These are phyloP conservation scores for Eonycteris spelaea DNA, from an alignment of 2,113 vertebrate species.

Conservation along the genomic window DNA sequence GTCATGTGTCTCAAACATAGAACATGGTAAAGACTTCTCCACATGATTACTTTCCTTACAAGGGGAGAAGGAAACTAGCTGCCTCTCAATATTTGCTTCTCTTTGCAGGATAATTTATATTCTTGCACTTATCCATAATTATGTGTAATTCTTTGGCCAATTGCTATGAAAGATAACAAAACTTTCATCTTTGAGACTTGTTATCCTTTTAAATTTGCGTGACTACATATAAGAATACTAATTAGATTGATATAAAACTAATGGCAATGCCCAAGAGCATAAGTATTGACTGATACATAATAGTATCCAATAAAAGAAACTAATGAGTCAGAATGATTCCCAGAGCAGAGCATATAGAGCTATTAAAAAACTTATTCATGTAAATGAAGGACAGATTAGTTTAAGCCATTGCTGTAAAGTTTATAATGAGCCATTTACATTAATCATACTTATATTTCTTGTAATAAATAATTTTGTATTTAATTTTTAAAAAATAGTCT, in stretches of 20 bases:
- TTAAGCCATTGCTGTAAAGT: constrained; percentile 72
- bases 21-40: background rate
- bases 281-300: constrained; percentile 73
- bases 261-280: constrained; percentile 47
- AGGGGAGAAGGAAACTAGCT: background rate
- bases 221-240: constrained; percentile 43
- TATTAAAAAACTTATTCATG: constrained; percentile 57
- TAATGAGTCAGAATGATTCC: constrained; percentile 54
- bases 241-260: constrained; percentile 65
- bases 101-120: background rate
- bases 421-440: constrained; percentile 63
- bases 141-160: constrained; percentile 47
- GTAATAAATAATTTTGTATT: constrained; percentile 19
- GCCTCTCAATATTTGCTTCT: background rate
- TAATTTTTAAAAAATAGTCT: constrained; percentile 31
- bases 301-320: constrained; percentile 38
- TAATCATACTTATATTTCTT: constrained; percentile 55
- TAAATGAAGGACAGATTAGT: constrained; percentile 61
- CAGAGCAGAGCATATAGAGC: constrained; percentile 51
- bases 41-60: background rate
- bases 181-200: constrained; percentile 24
- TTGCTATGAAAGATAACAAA: constrained; percentile 55
- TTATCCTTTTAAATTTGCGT: constrained; percentile 62
- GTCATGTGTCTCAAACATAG: background rate
- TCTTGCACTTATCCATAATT: constrained; percentile 17